These are phyloP conservation scores for Xiphorhynchus elegans DNA, from an alignment of 2,113 vertebrate species.

Conservation along the genomic window DNA sequence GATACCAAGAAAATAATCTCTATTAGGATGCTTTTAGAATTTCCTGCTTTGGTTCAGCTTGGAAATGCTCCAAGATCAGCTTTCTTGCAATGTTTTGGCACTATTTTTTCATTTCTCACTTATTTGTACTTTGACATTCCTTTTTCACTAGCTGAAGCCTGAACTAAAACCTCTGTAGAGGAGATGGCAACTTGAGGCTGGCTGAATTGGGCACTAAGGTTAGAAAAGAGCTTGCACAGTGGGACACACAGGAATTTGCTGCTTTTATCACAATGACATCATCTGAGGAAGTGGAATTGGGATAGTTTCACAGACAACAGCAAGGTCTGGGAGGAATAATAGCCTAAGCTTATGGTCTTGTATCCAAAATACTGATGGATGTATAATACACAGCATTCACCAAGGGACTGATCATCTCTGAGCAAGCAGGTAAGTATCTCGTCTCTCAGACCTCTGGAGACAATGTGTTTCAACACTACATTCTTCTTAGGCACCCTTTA, in stretches of 20 bases:
- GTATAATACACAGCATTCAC: accelerated
- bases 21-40: constrained; percentile 1
- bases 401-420: background rate
- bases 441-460: background rate
- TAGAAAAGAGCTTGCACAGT: background rate
- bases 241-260: background rate
- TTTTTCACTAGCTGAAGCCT: background rate
- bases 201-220: background rate
- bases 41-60: constrained; percentile 17
- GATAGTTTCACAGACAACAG: background rate
- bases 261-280: background rate
- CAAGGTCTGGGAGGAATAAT: background rate
- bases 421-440: background rate
- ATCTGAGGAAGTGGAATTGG: background rate
- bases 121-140: background rate
- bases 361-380: background rate
- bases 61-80: background rate
- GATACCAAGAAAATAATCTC: background rate
- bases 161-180: background rate
- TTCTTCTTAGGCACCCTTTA: background rate
- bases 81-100: background rate
- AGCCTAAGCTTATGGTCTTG: background rate
- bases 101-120: background rate
- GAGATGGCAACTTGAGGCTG: background rate
- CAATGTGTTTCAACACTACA: background rate